Conservation (phyloP, 2,113 vertebrate species). For the Nothobranchius furzeri region DNA sequence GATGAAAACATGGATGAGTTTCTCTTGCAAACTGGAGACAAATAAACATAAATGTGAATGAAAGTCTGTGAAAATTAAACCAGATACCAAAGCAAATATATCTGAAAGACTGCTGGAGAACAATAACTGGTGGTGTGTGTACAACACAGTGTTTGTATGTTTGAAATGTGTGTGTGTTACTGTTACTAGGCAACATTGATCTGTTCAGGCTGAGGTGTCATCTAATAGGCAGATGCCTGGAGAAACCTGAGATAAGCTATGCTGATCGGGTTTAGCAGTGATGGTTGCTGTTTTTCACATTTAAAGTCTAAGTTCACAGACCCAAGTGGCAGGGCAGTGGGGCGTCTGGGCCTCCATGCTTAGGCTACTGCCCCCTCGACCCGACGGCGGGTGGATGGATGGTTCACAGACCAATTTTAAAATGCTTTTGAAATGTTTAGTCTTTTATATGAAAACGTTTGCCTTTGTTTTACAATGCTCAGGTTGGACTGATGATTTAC, state of each 20-base stretch:
- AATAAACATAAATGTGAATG: too few relatives aligned
- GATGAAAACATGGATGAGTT: too few relatives aligned
- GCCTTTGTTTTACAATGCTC: not conserved
- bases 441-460: not conserved
- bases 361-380: too few relatives aligned
- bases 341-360: too few relatives aligned
- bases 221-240: constrained; percentile 29
- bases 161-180: not conserved
- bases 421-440: not conserved
- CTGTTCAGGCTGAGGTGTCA: constrained; percentile 21
- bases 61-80: too few relatives aligned
- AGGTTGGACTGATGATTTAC: not conserved
- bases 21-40: too few relatives aligned
- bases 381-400: too few relatives aligned
- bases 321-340: too few relatives aligned
- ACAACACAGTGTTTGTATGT: too few relatives aligned
- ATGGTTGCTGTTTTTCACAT: not conserved
- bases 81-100: too few relatives aligned
- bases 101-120: too few relatives aligned
- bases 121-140: too few relatives aligned
- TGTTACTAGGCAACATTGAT: constrained; percentile 30
- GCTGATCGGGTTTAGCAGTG: constrained; percentile 18
- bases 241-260: constrained; percentile 38
- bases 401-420: not conserved
- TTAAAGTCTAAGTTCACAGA: not conserved